A percentile compares a stretch with the other conserved stretches of the same genome.
phyloP scores from a whole-genome alignment of 2,797 vertebrate genomes.

The Lerista edwardsae region DNA sequence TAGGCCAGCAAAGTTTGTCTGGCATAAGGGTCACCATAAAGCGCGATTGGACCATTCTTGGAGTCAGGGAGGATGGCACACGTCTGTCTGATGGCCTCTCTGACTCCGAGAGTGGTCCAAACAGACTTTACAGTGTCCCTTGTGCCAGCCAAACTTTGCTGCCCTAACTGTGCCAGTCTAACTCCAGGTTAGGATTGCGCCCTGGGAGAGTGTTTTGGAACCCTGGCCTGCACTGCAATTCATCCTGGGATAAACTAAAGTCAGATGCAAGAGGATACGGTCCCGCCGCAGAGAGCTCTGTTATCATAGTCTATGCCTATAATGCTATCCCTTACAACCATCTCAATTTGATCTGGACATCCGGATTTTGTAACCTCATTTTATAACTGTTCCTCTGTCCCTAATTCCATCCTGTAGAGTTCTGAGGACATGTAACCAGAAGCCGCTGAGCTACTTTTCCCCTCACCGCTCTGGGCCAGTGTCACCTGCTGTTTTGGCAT shows the following conservation, averaged over 20 bases:
- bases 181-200: too few species aligned
- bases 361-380: slow-evolving; percentile 79
- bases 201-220: slow-evolving; percentile 61
- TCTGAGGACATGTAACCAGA: slow-evolving; percentile 83
- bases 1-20: too few species aligned
- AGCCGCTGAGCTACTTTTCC: slow-evolving; percentile 71
- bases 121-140: too few species aligned
- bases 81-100: too few species aligned
- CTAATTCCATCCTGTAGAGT: slow-evolving; percentile 80
- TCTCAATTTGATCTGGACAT: slow-evolving; percentile 79
- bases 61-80: too few species aligned
- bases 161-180: too few species aligned
- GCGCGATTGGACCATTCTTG: too few species aligned
- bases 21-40: too few species aligned
- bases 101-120: too few species aligned
- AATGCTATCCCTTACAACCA: slow-evolving; percentile 73
- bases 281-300: slow-evolving; percentile 60
- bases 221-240: slow-evolving; percentile 68
- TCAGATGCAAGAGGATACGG: slow-evolving; percentile 70
- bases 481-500: slow-evolving; percentile 84
- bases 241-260: slow-evolving; percentile 74
- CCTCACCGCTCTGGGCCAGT: slow-evolving; percentile 73
- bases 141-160: too few species aligned
- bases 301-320: slow-evolving; percentile 63
- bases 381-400: slow-evolving; percentile 78